A percentile compares a stretch with the other conserved stretches of the same genome.
phyloP scores from a whole-genome alignment of 2,888 invertebrate genomes.

The Conchocele bisecta region DNA sequence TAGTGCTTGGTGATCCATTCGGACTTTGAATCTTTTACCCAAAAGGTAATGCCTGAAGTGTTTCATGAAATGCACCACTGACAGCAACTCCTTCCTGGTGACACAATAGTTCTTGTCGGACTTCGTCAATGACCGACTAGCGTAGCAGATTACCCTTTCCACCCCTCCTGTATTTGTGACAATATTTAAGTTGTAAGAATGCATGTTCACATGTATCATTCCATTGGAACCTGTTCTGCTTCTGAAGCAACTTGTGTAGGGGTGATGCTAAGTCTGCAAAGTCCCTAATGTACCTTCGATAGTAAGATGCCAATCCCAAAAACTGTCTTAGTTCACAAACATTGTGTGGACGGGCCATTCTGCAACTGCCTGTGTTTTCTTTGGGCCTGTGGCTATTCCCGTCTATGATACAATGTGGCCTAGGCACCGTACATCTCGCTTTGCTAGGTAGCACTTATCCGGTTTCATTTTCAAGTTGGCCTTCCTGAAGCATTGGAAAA shows the following conservation, averaged over 20 bases:
- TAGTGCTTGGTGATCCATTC: slow-evolving; percentile 11
- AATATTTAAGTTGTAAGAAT: not conserved
- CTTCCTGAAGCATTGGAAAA: slow-evolving; percentile 8
- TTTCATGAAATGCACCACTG: slow-evolving; percentile 2
- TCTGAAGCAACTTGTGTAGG: not conserved
- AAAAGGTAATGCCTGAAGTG: slow-evolving; percentile 3
- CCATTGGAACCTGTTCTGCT: not conserved
- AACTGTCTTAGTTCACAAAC: not conserved
- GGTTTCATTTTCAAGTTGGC: slow-evolving; percentile 18
- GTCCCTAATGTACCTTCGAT: not conserved
- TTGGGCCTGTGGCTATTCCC: slow-evolving; percentile 1
- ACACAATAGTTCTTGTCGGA: slow-evolving; percentile 7
- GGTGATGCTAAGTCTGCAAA: not conserved
- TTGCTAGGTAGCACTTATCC: slow-evolving; percentile 31
- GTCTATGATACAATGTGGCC: slow-evolving; percentile 4
- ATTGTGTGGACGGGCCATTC: not conserved
- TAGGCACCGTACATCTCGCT: slow-evolving; percentile 9
- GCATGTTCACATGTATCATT: not conserved
- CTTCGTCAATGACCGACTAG: not conserved
- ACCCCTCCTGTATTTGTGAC: too few species aligned
- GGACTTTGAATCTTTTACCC: not conserved
- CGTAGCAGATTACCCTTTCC: not conserved
- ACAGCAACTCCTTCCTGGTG: slow-evolving; percentile 32
- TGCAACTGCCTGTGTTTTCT: not conserved
- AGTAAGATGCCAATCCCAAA: not conserved